Percentiles rank a stretch among this genome's conserved stretches.
phyloP scores from a whole-genome alignment of 2,797 vertebrate genomes.

The Epinephelus malabaricus region DNA sequence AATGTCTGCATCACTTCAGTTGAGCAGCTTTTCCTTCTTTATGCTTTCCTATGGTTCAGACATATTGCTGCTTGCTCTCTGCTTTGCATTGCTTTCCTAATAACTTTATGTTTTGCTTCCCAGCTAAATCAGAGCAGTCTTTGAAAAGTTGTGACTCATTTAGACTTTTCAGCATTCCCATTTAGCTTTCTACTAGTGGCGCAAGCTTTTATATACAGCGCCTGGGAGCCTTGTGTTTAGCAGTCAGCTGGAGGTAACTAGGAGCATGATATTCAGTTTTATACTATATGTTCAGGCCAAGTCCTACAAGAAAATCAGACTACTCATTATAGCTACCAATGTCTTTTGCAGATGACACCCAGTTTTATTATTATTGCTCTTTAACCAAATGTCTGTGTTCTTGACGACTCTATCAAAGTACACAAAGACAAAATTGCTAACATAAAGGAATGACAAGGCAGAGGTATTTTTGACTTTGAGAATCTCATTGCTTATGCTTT shows the following conservation, averaged over 20 bases:
- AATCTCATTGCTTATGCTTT: not conserved
- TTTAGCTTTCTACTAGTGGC: not conserved
- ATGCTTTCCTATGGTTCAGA: not conserved
- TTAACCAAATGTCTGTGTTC: not conserved
- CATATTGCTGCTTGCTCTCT: not conserved
- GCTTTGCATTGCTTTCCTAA: not conserved
- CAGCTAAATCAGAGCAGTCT: not conserved
- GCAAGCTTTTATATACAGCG: not conserved
- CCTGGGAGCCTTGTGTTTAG: not conserved
- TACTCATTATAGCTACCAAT: not conserved
- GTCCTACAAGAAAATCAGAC: not conserved
- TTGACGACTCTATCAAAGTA: not conserved
- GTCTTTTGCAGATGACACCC: not conserved
- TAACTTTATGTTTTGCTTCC: not conserved
- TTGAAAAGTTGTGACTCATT: not conserved
- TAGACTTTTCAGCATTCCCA: not conserved
- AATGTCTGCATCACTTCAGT: constrained; percentile 7
- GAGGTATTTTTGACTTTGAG: not conserved
- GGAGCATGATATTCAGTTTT: not conserved
- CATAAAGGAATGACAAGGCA: not conserved
- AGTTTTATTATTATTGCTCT: not conserved
- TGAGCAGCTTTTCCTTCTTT: constrained; percentile 14
- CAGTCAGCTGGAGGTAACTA: not conserved
- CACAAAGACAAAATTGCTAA: not conserved
- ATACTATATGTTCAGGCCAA: not conserved